These are phyloP conservation scores for Ovis canadensis DNA, from an alignment of 2,113 vertebrate species.

Conservation along the genomic window DNA sequence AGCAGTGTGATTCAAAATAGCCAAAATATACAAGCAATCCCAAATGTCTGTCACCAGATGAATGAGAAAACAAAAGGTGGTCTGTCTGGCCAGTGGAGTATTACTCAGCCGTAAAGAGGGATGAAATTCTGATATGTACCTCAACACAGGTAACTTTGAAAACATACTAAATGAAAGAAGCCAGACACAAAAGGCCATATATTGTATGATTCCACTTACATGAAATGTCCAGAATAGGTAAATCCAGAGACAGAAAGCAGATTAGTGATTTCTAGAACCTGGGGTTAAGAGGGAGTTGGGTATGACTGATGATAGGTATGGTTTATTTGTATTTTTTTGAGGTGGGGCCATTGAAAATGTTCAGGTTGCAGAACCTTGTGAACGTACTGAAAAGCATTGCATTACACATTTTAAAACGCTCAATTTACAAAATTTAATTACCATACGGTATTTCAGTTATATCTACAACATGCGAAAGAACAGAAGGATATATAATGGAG, in stretches of 20 bases:
- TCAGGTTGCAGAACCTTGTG: not conserved
- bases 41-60: too few species aligned
- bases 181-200: not conserved
- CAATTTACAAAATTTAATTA: not conserved
- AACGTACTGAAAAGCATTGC: not conserved
- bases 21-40: not conserved
- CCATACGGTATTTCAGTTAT: not conserved
- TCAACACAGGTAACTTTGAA: not conserved
- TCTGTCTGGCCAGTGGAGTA: not conserved
- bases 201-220: not conserved
- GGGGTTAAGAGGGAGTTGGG: too few species aligned
- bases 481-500: not conserved
- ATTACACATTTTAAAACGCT: not conserved
- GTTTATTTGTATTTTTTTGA: not conserved
- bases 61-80: not conserved
- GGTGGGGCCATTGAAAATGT: not conserved
- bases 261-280: not conserved
- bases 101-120: not conserved
- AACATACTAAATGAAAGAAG: not conserved
- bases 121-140: too few species aligned
- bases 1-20: not conserved
- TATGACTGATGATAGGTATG: not conserved
- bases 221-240: not conserved
- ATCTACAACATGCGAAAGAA: not conserved
- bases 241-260: not conserved